Base-by-base conservation (phyloP, 2,888 invertebrate genomes). In the Eulithis prunata region DNA sequence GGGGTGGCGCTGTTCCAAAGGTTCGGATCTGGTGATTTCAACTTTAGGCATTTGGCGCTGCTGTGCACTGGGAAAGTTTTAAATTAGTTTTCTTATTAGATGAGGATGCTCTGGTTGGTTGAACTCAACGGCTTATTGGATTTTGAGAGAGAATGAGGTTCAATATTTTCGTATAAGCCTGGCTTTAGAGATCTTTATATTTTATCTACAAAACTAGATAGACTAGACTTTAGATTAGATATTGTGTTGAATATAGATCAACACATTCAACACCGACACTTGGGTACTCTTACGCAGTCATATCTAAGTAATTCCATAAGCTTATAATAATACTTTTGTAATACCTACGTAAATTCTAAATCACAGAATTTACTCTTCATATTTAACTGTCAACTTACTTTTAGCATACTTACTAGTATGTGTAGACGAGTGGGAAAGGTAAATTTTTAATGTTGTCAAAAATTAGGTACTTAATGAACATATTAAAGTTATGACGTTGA, bases 1-100 rank as follows among this genome's bases (percentile, higher is more conserved):
- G 70, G 83, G 93, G 88, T 91, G 91, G 92, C 93, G 92, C 79
- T 92, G 82, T 75, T 71, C 62, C 68, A 60, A 83, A 78, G 89
- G 88, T 89, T 90, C 81, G 78, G 81, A 78, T 87, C 83, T 81
- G 74, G 70, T 72, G 72, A 75, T 76, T 75, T 75, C 71, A 79
- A 80, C 75, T 82, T 80, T 77, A 77, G 71, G 71, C 75, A 74
- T 81, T 80, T 82, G 88, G 90, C 90, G 90, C 90, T 86, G 82
- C 81, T 88, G 87, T 84, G 81, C 81, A 73, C 69, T 57, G 75
- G 75, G 68, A 74, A 81, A 84, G 72, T 83, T 86, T 82, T 78
- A 81, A 83, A 85, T 84, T 84, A 82, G 79, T 86, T 84, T 82
- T 86, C 86, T 84, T 86, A 83, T 82, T 80, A 79, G 85, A 80